Base-by-base conservation (phyloP, 2,113 vertebrate genomes). In the Syrrhaptes paradoxus region DNA sequence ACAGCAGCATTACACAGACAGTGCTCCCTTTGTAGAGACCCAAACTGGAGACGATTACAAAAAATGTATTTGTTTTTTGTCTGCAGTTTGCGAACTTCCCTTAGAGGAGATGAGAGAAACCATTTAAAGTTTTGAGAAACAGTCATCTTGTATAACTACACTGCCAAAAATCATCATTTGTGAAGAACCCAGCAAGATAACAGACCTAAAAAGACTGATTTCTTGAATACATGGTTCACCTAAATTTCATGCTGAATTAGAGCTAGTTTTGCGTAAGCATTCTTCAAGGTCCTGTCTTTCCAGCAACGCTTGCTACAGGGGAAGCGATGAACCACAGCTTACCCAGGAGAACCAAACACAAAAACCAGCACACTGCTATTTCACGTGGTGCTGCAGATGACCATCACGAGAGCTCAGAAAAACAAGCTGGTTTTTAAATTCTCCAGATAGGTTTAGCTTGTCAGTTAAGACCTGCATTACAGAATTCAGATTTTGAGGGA, bases 11-110 rank as follows among this genome's bases (percentile, higher is more conserved):
- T 71, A n/a, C 1, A 19, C 62, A 93, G 87, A 95, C 89, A 93
- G 75, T 76, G 71, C 83, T 90, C 71, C 61, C 87, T 94, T 92
- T 94, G 94, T 78, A 72, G 34, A 94, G 78, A 85, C 46, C 51
- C 71, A 85, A 91, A 90, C 34, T 43, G 68, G 82, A 73, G 78
- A 73, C 5, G 17, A 51, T 17, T 54, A 86, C 63, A 73, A 73
- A 80, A 92, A 70, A 80, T 1, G 6, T 68, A 73, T 82, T 93
- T 59, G n/a, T 2, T 11, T 92, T 93, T 90, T 90, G 54, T 38
- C 85, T 80, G 34, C 68, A 83, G 78, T 34, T 85, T 63, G 55
- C 67, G 85, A 91, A 78, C 63, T 22, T 92, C 82, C 41, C 55
- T 74, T 34, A 46, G 31, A 91, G 21, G 48, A 91, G 43, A 88